A percentile compares a stretch with the other conserved stretches of the same genome.
phyloP scores from a whole-genome alignment of 2,888 invertebrate species.

The Leptinotarsa haldemani region DNA sequence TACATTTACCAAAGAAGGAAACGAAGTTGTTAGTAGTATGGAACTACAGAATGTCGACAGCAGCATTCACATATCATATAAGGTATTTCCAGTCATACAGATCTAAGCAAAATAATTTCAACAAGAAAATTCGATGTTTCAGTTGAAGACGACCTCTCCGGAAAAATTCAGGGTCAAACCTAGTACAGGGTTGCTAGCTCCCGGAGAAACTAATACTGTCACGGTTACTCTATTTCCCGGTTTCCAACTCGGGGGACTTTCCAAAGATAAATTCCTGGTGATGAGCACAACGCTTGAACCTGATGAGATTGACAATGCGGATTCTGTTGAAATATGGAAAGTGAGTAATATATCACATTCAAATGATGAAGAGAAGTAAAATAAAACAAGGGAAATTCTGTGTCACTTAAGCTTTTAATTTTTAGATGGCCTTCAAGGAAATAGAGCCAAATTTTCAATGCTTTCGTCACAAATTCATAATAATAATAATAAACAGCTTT shows the following conservation, averaged over 20 bases:
- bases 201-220: constrained; percentile 74
- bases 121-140: constrained; percentile 13
- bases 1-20: constrained; percentile 75
- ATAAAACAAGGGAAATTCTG: too few species aligned
- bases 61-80: constrained; percentile 71
- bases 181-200: constrained; percentile 80
- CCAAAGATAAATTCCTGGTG: constrained; percentile 88
- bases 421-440: too few species aligned
- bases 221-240: constrained; percentile 82
- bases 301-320: constrained; percentile 70
- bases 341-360: constrained; percentile 51
- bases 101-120: neutral
- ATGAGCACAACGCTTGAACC: constrained; percentile 80
- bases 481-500: too few species aligned
- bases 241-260: constrained; percentile 74
- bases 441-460: too few species aligned
- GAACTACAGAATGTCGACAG: constrained; percentile 77
- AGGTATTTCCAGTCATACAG: constrained; percentile 66
- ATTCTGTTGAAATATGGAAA: constrained; percentile 82
- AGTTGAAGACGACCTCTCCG: constrained; percentile 94
- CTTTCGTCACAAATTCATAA: too few species aligned
- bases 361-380: neutral
- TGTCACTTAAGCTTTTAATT: too few species aligned
- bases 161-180: constrained; percentile 95
- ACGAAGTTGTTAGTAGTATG: constrained; percentile 76